Evolutionary conservation across 2,113 vertebrate genomes (phyloP), one percentile per base, ranked within the genome.

Genomic region (Crotophaga sulcirostris): DNA sequence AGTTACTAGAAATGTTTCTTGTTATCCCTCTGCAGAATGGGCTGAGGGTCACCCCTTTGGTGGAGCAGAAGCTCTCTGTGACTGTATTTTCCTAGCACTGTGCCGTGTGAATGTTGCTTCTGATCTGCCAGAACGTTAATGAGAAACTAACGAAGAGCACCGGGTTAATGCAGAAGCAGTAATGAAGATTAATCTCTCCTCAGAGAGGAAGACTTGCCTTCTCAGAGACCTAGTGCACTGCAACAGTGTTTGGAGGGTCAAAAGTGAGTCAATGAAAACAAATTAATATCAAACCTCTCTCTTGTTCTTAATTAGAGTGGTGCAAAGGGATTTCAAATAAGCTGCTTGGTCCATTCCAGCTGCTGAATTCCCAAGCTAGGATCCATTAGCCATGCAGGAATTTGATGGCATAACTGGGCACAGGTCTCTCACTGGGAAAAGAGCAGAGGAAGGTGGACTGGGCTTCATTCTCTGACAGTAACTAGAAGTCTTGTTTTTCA

Each of bases 181-280:
- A 96, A 96, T 80, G 85, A 96, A 94, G 85, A 96, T 77, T 47
- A 96, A 96, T 91, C 29, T 84, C 51, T 95, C 96, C 90, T 87
- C 36, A 40, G 92, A 94, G 94, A 51, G 47, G 55, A 55, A 33
- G 60, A 85, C 90, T 77, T 38, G 63, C 20, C 68, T 92, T 95
- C 63, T 72, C n/a, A 66, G 79, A 93, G 87, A 90, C 87, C 78
- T 66, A 33, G 51, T 25, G 24, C 51, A 85, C 84, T 5, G 1
- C 82, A 93, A 87, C 2, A 3, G 45, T 63, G 47, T 93, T 85
- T 67, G 77, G 75, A 93, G 87, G 92, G 94, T 94, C 95, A 96
- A 56, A 95, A 96, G 68, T 88, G 47, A 72, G 92, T 93, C 91
- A 95, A 55, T 70, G 75, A 91, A 70, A 91, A 79, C 78, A 93